Percentiles rank a stretch among this genome's conserved stretches.
phyloP scores from a whole-genome alignment of 2,797 vertebrate genomes.

The Oreochromis grahami region DNA sequence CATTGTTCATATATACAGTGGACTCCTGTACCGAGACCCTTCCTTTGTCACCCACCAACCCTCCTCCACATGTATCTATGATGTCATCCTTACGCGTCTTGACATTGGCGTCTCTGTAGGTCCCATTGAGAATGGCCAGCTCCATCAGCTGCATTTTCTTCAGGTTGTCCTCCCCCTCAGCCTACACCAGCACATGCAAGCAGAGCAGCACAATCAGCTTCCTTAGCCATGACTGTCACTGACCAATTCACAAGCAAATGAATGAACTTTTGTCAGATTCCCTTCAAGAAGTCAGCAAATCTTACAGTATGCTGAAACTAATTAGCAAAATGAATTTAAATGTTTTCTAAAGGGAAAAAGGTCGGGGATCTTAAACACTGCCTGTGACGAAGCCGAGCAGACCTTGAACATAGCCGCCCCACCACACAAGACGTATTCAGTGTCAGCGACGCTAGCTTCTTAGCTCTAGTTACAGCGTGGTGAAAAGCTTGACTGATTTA shows the following conservation, averaged over 20 bases:
- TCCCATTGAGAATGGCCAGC: conserved; percentile 97
- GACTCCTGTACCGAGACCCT: conserved; percentile 57
- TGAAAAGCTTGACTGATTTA: conserved; percentile 71
- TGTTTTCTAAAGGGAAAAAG: background rate
- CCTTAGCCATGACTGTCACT: background rate
- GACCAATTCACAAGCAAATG: background rate
- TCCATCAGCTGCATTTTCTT: conserved; percentile 99
- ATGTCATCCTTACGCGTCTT: conserved; percentile 93
- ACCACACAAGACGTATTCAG: conserved; percentile 15
- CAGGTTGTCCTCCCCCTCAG: conserved; percentile 98
- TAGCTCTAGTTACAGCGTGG: conserved; percentile 58
- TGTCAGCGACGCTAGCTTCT: conserved; percentile 23
- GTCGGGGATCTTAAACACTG: accelerated
- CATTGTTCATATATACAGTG: conserved; percentile 66
- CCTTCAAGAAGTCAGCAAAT: conserved; percentile 5
- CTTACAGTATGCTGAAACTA: background rate
- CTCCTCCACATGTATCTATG: conserved; percentile 50
- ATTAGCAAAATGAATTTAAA: background rate
- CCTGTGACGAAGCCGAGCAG: background rate
- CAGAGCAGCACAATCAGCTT: conserved; percentile 37
- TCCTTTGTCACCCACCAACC: conserved; percentile 52
- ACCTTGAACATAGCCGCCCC: background rate
- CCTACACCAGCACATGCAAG: conserved; percentile 70
- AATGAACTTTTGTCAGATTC: conserved; percentile 4
- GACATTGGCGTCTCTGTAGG: conserved; percentile 98